A percentile compares a stretch with the other conserved stretches of the same genome.
Conservation (phyloP, 2,888 invertebrate genomes). For the Ophion slaviceki region DNA sequence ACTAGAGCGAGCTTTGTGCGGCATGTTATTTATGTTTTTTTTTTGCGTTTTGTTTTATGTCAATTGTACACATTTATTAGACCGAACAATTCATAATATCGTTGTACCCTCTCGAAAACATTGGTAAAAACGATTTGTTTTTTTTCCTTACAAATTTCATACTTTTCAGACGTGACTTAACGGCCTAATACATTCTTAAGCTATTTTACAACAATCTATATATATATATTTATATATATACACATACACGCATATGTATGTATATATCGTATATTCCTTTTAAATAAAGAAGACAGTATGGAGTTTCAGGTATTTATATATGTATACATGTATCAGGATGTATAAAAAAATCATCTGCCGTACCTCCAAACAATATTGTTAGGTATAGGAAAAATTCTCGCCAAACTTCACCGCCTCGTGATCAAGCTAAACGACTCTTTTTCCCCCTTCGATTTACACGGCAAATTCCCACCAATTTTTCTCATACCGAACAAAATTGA, state of each 20-base stretch:
- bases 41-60: not conserved
- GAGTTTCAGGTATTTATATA: not conserved
- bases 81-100: slow-evolving; percentile 11
- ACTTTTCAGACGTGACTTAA: slow-evolving; percentile 24
- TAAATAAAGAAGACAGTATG: slow-evolving; percentile 2
- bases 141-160: slow-evolving; percentile 31
- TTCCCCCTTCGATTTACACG: not conserved
- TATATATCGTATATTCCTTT: slow-evolving; percentile 1
- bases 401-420: not conserved
- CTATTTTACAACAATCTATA: slow-evolving; percentile 36
- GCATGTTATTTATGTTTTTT: not conserved
- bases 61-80: slow-evolving; percentile 33
- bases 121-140: slow-evolving; percentile 20
- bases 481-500: not conserved
- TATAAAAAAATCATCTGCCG: not conserved
- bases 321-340: not conserved
- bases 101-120: slow-evolving; percentile 2
- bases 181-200: slow-evolving; percentile 37
- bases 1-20: not conserved
- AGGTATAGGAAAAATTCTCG: not conserved
- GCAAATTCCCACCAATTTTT: not conserved
- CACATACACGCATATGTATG: slow-evolving; percentile 12
- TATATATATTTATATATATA: slow-evolving; percentile 25
- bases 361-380: not conserved
- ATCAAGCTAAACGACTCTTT: not conserved